phyloP scores from a whole-genome alignment of 1,140 invertebrate genomes.

The Drosophila miranda region DNA sequence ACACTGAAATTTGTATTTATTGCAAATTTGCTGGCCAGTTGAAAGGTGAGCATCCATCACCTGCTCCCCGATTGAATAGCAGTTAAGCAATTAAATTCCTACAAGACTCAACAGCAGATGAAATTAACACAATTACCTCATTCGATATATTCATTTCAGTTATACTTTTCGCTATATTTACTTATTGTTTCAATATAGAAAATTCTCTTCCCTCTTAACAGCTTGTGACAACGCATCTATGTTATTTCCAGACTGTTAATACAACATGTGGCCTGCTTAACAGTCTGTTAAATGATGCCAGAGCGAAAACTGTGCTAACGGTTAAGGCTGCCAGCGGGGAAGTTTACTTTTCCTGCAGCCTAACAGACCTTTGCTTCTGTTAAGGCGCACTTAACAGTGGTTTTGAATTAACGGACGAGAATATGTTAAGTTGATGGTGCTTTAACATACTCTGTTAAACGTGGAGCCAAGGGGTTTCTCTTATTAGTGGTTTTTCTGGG shows the following conservation, averaged over 20 bases:
- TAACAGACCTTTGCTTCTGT: conserved; percentile 1
- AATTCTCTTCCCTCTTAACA: not conserved
- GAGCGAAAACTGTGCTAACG: conserved; percentile 59
- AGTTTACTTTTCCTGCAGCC: conserved; percentile 3
- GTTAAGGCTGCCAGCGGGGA: conserved; percentile 46
- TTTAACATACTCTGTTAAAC: too few species aligned
- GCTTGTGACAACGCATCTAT: not conserved
- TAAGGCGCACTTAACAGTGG: not conserved
- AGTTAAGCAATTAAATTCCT: conserved; percentile 31
- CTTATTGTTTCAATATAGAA: too few species aligned
- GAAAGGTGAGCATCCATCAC: conserved; percentile 65
- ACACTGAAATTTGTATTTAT: conserved; percentile 65
- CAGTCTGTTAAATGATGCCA: not conserved
- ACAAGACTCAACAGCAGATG: conserved; percentile 1
- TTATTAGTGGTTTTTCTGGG: too few species aligned
- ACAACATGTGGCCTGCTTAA: conserved; percentile 5
- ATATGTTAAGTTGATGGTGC: conserved; percentile 2
- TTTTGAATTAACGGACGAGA: conserved; percentile 20
- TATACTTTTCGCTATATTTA: too few species aligned
- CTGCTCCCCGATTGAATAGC: conserved; percentile 7
- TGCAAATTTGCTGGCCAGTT: conserved; percentile 49
- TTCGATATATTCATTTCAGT: too few species aligned
- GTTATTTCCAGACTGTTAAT: not conserved
- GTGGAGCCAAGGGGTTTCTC: too few species aligned
- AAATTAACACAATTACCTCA: too few species aligned